phyloP scores from a whole-genome alignment of 2,888 invertebrate genomes.

The Rapana venosa region DNA sequence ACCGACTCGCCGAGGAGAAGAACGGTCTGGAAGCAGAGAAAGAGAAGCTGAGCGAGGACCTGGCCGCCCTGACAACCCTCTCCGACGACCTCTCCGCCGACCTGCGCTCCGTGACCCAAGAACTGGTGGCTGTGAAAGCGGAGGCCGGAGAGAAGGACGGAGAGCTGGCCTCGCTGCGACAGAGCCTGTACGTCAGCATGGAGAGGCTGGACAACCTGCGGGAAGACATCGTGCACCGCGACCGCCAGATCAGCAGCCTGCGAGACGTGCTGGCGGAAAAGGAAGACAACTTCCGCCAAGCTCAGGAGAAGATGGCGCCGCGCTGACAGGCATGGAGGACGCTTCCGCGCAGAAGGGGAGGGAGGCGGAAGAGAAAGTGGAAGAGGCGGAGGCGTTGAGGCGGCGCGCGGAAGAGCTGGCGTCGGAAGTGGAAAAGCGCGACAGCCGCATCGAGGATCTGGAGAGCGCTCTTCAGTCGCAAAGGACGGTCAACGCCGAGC shows the following conservation, averaged over 20 bases:
- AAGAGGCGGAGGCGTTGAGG: constrained; percentile 35
- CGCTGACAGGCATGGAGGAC: constrained; percentile 25
- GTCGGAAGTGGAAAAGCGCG: constrained; percentile 35
- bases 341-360: constrained; percentile 3
- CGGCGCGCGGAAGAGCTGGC: constrained; percentile 40
- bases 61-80: neutral
- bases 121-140: constrained; percentile 10
- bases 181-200: constrained; percentile 39
- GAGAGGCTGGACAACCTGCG: constrained; percentile 40
- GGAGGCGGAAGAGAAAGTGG: constrained; percentile 13
- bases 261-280: neutral
- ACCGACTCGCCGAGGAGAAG: constrained; percentile 21
- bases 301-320: constrained; percentile 34
- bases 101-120: constrained; percentile 30
- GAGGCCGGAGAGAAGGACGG: constrained; percentile 32
- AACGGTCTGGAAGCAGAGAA: constrained; percentile 39
- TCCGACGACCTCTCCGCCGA: constrained; percentile 18
- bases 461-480: constrained; percentile 47
- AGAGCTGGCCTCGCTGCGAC: constrained; percentile 28
- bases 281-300: constrained; percentile 38
- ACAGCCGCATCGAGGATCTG: constrained; percentile 47
- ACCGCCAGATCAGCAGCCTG: constrained; percentile 25
- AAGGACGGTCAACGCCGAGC: constrained; percentile 37
- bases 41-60: constrained; percentile 12
- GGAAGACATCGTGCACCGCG: constrained; percentile 38